These are phyloP conservation scores for Amphilophus citrinellus DNA, from an alignment of 2,113 vertebrate species.

Conservation along the genomic window DNA sequence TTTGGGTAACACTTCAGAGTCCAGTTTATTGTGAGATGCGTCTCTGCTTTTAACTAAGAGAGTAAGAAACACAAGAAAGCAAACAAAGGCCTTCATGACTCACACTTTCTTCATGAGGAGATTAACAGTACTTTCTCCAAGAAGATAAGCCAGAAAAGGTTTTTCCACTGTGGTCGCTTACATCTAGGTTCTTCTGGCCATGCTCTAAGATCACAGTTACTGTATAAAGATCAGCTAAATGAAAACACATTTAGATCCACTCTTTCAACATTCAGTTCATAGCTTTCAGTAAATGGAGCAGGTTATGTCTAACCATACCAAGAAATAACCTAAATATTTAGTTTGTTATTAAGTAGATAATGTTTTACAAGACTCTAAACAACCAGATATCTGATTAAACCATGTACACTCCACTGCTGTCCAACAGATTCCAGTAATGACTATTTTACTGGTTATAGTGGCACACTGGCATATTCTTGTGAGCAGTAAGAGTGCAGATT, in stretches of 20 bases:
- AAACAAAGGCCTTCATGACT: conserved; percentile 26
- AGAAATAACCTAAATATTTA: background rate
- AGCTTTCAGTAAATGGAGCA: background rate
- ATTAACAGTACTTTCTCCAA: background rate
- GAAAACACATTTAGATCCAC: background rate
- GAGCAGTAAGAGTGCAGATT: conserved; percentile 12
- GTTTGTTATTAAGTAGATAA: background rate
- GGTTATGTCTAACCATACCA: background rate
- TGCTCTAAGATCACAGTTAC: background rate
- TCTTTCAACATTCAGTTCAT: background rate
- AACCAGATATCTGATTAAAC: background rate
- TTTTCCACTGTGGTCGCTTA: background rate
- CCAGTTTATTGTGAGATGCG: conserved; percentile 81
- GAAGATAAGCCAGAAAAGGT: background rate
- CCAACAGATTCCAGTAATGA: background rate
- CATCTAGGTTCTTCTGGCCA: background rate
- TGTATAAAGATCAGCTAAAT: background rate
- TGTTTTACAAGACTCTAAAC: background rate
- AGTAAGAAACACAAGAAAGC: conserved; percentile 45
- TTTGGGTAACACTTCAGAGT: conserved; percentile 93
- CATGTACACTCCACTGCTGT: background rate
- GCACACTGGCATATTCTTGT: background rate
- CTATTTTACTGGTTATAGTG: background rate
- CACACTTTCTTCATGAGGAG: background rate
- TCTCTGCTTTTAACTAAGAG: conserved; percentile 88